phyloP scores from a whole-genome alignment of 2,888 invertebrate genomes.

The Luperina testacea region DNA sequence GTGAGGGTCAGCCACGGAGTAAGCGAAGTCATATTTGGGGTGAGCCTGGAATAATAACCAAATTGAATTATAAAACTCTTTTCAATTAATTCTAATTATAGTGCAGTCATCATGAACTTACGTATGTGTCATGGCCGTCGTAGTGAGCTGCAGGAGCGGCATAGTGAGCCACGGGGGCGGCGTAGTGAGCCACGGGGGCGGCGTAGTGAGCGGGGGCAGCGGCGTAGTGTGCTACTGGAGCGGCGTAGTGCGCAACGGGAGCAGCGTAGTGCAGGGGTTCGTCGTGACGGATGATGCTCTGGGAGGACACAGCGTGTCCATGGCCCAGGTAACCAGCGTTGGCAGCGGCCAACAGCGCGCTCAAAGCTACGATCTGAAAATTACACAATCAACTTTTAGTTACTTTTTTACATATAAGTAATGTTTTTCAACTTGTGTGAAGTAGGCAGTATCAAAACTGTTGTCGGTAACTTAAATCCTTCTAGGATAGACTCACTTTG shows the following conservation, averaged over 20 bases:
- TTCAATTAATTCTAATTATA: background rate
- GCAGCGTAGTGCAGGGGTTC: slow-evolving; percentile 64
- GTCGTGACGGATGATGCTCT: slow-evolving; percentile 65
- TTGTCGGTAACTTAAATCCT: background rate
- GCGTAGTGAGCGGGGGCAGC: slow-evolving; percentile 66
- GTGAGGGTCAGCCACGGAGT: slow-evolving; percentile 89
- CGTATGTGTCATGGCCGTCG: slow-evolving; percentile 68
- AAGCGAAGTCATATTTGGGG: slow-evolving; percentile 87
- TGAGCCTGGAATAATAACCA: slow-evolving; percentile 72
- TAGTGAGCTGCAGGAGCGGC: slow-evolving; percentile 69
- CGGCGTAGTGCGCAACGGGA: slow-evolving; percentile 50
- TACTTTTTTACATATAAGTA: background rate
- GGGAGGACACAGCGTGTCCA: slow-evolving; percentile 64
- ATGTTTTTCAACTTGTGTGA: background rate
- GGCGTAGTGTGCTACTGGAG: slow-evolving; percentile 65
- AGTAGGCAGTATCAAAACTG: background rate
- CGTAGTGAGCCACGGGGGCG: slow-evolving; percentile 65
- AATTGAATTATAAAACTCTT: rapidly evolving
- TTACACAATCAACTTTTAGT: background rate
- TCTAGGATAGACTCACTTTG: slow-evolving; percentile 64
- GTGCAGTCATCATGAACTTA: slow-evolving; percentile 22
- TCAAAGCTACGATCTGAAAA: slow-evolving; percentile 59
- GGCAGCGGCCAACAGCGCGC: slow-evolving; percentile 73
- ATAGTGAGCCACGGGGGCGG: slow-evolving; percentile 66
- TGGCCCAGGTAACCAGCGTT: slow-evolving; percentile 72